Evolutionary conservation across 2,113 vertebrate genomes (phyloP), one percentile per base, ranked within the genome.

Genomic region (Macquaria australasica): DNA sequence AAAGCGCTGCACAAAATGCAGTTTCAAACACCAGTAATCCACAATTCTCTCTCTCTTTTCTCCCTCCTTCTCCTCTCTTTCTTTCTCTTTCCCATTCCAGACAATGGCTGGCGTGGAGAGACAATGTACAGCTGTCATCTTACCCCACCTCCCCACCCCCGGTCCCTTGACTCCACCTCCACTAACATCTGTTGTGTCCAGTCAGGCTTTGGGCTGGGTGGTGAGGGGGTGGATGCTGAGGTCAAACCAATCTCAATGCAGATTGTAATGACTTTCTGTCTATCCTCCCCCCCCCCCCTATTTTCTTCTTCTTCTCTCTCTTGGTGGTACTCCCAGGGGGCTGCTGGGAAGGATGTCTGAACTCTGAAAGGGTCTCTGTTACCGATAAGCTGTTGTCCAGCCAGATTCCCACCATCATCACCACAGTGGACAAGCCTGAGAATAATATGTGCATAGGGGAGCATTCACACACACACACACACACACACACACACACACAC

Each of bases 171-270:
- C 88, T 89, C 90, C 84, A 51, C 77, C 87, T 86, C 84, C 92
- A 81, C 67, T 58, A 91, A 93, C 94, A 94, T 94, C 94, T 95
- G 93, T 82, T 91, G 83, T 63, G 77, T 90, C 88, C 89, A 89
- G 86, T 92, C 86, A 87, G 81, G 81, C 55, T 91, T 78, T 80
- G 34, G 81, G 63, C 64, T 62, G 34, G 14, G 25, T 73, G 83
- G 50, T 63, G 85, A 86, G 89, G 78, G 88, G 87, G 89, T 81
- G 90, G 88, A 85, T 7, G 71, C 58, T 64, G 81, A 88, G 92
- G 92, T 94, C 93, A 93, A 90, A 91, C 79, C 89, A 88, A 91
- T 94, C 89, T 89, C 90, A 86, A 74, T 87, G 87, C 84, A 81
- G 88, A 92, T 73, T 87, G 85, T 85, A 89, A 84, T 60, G 77